phyloP scores from a whole-genome alignment of 2,888 invertebrate species.

The Mellilla xanthometata region DNA sequence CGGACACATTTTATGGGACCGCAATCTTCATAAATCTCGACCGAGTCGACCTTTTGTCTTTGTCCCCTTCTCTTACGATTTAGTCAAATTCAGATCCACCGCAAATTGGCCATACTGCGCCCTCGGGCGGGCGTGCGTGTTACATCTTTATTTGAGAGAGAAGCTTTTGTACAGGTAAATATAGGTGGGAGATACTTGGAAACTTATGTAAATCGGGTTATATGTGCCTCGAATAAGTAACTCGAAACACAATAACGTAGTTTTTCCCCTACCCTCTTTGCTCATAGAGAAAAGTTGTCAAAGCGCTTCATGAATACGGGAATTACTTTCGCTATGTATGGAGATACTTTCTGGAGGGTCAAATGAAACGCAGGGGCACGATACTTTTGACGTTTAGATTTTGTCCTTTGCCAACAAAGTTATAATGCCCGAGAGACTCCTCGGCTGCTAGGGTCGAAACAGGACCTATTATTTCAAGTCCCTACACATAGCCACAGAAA shows the following conservation, averaged over 20 bases:
- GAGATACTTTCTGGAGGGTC: constrained; percentile 27
- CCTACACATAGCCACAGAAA: constrained; percentile 33
- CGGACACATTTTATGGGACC: constrained; percentile 50
- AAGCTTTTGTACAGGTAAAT: constrained; percentile 51
- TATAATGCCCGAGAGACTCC: constrained; percentile 30
- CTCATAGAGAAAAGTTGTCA: constrained; percentile 39
- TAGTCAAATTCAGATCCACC: constrained; percentile 69
- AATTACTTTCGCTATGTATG: constrained; percentile 33
- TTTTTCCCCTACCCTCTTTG: constrained; percentile 37
- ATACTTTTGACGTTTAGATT: constrained; percentile 34
- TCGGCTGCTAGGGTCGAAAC: constrained; percentile 29
- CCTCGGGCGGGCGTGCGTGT: constrained; percentile 42
- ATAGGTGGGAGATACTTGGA: constrained; percentile 50
- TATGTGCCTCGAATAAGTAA: constrained; percentile 57
- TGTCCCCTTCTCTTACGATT: constrained; percentile 62
- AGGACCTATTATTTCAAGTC: constrained; percentile 28
- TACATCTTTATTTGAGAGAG: constrained; percentile 51
- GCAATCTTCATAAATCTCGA: constrained; percentile 74
- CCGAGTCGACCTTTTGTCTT: constrained; percentile 69
- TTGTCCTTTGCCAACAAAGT: constrained; percentile 35
- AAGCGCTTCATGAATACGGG: constrained; percentile 45
- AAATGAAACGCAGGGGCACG: constrained; percentile 35
- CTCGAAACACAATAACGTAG: constrained; percentile 43
- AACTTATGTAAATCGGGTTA: constrained; percentile 61
- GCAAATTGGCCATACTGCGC: constrained; percentile 62